These are phyloP conservation scores for Muscicapa comitata DNA, from an alignment of 2,797 vertebrate species.

Conservation along the genomic window DNA sequence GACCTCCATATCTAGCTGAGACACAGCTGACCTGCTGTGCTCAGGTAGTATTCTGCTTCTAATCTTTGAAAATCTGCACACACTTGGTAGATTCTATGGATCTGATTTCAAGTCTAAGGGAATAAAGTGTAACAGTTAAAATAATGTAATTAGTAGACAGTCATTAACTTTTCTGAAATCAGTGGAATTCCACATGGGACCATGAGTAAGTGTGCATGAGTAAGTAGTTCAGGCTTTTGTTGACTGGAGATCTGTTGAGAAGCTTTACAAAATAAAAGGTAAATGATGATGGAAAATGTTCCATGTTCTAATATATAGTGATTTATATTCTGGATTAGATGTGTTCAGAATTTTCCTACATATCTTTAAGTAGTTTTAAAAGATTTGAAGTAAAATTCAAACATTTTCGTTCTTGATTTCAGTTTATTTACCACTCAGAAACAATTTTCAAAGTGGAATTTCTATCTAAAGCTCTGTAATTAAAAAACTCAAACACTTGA, in stretches of 20 bases:
- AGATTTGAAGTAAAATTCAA: neutral
- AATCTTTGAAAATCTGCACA: neutral
- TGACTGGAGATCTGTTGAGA: neutral
- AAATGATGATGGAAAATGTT: neutral
- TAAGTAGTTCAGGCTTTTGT: neutral
- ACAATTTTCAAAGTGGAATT: neutral
- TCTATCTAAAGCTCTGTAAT: neutral
- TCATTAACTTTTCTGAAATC: neutral
- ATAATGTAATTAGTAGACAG: neutral
- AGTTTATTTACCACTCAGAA: neutral
- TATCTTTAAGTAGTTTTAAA: neutral
- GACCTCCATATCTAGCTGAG: neutral
- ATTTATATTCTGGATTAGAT: neutral
- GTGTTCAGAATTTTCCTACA: neutral
- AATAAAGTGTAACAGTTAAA: neutral
- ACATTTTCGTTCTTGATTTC: neutral
- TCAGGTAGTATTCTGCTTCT: neutral
- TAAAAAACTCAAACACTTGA: neutral
- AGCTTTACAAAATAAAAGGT: neutral
- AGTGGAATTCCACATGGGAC: neutral
- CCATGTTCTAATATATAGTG: neutral
- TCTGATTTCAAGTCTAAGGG: neutral
- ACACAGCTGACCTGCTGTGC: accelerated
- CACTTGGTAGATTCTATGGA: neutral
- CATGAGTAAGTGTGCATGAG: neutral